Conservation (phyloP, 2,113 vertebrate genomes). For the Hipposideros armiger region DNA sequence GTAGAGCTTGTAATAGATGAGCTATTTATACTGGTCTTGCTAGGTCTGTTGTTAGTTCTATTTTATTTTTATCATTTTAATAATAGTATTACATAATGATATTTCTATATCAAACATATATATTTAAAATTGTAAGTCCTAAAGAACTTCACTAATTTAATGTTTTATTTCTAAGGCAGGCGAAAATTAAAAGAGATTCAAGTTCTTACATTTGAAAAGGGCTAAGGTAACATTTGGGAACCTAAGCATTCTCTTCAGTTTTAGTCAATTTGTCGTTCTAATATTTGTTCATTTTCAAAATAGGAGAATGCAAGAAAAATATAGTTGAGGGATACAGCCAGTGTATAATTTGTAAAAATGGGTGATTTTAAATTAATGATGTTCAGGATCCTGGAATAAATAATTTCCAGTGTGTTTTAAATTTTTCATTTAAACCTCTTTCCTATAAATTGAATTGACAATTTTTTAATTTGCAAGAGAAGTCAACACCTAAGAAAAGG, state of each 20-base stretch:
- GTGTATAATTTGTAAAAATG: constrained; percentile 32
- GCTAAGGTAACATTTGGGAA: background rate
- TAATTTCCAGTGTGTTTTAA: background rate
- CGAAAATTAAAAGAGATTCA: constrained; percentile 17
- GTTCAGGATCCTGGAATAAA: background rate
- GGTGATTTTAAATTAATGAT: constrained; percentile 6
- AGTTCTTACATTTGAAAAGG: background rate
- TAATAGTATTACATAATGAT: background rate
- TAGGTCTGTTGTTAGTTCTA: background rate
- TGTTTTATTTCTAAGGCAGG: constrained; percentile 25
- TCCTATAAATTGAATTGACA: background rate
- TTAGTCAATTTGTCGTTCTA: constrained; percentile 46
- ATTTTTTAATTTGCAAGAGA: background rate
- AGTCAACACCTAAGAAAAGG: background rate
- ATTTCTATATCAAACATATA: background rate
- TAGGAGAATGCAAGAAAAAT: background rate
- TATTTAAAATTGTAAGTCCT: background rate
- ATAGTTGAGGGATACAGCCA: background rate
- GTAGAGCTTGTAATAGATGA: constrained; percentile 32
- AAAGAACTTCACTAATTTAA: background rate
- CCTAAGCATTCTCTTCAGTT: background rate
- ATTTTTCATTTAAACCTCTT: background rate
- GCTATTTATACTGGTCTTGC: background rate
- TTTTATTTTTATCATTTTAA: constrained; percentile 44
- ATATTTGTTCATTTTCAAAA: constrained; percentile 36